Base-by-base conservation (phyloP, 2,113 vertebrate species). In the Ophthalmolycus amberensis region DNA sequence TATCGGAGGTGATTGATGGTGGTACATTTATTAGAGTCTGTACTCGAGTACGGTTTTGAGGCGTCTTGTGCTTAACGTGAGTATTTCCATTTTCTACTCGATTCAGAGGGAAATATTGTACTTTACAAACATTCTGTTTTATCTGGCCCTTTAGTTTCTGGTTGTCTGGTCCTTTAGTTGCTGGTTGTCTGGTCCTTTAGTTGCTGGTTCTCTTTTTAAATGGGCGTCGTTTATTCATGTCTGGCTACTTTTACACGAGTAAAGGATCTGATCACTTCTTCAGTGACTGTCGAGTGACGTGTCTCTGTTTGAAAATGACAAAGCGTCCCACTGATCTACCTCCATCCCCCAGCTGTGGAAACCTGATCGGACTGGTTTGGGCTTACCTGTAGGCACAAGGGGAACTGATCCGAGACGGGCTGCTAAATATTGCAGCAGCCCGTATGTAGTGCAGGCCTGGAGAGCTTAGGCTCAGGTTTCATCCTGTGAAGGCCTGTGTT, bases 381-480 rank as follows among this genome's bases (percentile, higher is more conserved):
- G 40, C 22, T 88, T 65, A 82, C 83, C 82, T 88, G 70, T 50
- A 64, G 71, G 73, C 9, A 27, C 58, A 16, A 34, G 34, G 16
- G 63, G 72, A 73, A 77, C 56, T 9, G 86, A 90, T 72, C 68
- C 60, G 14, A 2, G 27, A 32, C 1, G 9, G 0, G n/a, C 63
- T 79, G 70, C 62, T 93, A 52, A 90, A 91, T 91, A 77, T 88
- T 90, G 86, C 34, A 93, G 29, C 59, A 63, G 44, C 42, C 56
- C 65, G 77, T 82, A 60, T 40, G 27, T 22, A n/a, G 27, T 9
- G 8, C 38, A 0, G 75, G 32, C 37, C 71, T 15, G 14, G 27
- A 71, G 74, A 68, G 70, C 58, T 52, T 60, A n/a, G 66, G 56
- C 46, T 90, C 1, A 46, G 12, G 82, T 90, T 89, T 76, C 81